Evolutionary conservation across 2,888 invertebrate genomes (phyloP), one percentile per base, ranked within the genome.

Genomic region (Microdon myrmicae): DNA sequence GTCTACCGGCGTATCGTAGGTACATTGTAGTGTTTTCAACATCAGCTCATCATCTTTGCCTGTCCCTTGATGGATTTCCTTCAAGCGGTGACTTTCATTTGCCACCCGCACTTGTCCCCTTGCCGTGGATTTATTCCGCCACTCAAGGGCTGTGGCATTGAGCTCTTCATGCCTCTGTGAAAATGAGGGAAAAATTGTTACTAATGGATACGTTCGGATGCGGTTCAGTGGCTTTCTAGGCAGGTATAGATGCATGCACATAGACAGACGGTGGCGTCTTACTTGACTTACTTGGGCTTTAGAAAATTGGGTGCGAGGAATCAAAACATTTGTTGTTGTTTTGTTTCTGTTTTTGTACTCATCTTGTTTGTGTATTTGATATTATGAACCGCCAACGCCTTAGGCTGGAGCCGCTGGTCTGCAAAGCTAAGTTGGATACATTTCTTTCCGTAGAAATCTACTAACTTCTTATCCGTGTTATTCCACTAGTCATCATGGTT

Each of bases 161-260:
- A n/a, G 39, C 19, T 14, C n/a, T 32, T 16, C 12, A 16, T n/a
- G 8, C 12, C 51, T 49, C 61, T 61, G 58, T 58, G 58, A 64
- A 64, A 64, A 64, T 53, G 64, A 64, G 64, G 64, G 64, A 64
- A 64, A 64, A 64, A 58, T 58, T 58, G 58, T 53, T 53, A 64
- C 64, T 64, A 64, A 64, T 64, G 64, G 64, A 64, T 64, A 64
- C 58, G 58, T 64, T 64, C 64, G 64, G 58, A 64, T 64, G 64
- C 58, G 64, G 64, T 64, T 64, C 64, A 64, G 64, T 64, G 58
- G 64, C 64, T 64, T 64, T 64, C 58, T 58, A 64, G 64, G 64
- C 64, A 58, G 51, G 47, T 47, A 37, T 12, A 19, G 16, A 10
- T n/a, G 17, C 38, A 47, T 37, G 51, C 47, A 41, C 12, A 39